phyloP scores from a whole-genome alignment of 2,113 vertebrate genomes.

The Dipodomys ordii region DNA sequence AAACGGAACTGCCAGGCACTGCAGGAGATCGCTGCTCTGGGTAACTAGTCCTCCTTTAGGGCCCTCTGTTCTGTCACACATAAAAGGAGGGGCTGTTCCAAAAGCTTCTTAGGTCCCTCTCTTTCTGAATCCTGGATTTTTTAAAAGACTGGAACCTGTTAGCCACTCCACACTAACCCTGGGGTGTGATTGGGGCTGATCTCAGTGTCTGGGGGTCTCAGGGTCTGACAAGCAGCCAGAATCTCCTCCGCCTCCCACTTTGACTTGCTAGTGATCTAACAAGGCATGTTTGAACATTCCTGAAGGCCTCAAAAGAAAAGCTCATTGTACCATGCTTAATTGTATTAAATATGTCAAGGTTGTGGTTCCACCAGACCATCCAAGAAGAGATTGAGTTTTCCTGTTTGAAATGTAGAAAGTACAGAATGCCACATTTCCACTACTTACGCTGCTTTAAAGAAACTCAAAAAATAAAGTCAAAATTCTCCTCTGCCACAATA shows the following conservation, averaged over 20 bases:
- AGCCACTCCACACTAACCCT: neutral
- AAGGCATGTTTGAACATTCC: constrained; percentile 49
- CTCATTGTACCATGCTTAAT: constrained; percentile 6
- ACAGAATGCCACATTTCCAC: constrained; percentile 23
- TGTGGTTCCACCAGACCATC: constrained; percentile 49
- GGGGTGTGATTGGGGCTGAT: constrained; percentile 26
- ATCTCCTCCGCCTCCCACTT: neutral
- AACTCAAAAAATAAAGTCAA: constrained; percentile 54
- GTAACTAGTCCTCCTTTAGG: neutral
- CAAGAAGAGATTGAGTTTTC: constrained; percentile 48
- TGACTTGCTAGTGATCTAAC: constrained; percentile 31
- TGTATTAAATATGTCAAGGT: constrained; percentile 63
- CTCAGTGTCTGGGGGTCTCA: neutral
- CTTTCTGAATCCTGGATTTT: neutral
- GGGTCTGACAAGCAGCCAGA: constrained; percentile 12
- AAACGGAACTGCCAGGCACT: neutral
- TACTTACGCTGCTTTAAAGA: constrained; percentile 22
- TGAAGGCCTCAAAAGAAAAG: constrained; percentile 65
- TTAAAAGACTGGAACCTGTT: neutral
- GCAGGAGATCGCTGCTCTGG: neutral
- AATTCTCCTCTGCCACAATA: neutral
- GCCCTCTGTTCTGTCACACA: neutral
- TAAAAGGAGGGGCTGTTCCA: neutral
- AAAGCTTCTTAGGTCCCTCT: neutral
- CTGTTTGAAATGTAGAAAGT: constrained; percentile 51